These are phyloP conservation scores for Rhinatrema bivittatum DNA, from an alignment of 2,797 vertebrate species.

Conservation along the genomic window DNA sequence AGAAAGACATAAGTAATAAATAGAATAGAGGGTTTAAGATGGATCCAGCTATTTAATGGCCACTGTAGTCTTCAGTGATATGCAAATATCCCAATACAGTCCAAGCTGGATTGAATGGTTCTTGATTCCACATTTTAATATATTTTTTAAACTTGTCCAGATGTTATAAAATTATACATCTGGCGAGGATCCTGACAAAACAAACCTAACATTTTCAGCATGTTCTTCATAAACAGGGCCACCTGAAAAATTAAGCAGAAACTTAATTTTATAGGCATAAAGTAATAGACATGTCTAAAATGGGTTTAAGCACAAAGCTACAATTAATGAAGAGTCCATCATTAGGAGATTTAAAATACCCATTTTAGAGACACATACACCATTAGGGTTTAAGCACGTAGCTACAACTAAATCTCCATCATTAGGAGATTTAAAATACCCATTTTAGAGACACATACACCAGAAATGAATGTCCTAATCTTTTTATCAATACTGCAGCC, in stretches of 20 bases:
- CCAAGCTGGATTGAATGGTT: constrained; percentile 50
- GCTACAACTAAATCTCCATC: too few species aligned
- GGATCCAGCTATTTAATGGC: constrained; percentile 48
- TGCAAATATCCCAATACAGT: constrained; percentile 53
- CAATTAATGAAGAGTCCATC: too few species aligned
- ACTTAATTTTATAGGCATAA: too few species aligned
- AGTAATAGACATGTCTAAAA: too few species aligned
- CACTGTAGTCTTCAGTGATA: constrained; percentile 48
- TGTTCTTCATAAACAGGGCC: constrained; percentile 35
- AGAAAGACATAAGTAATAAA: constrained; percentile 40
- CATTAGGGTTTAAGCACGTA: too few species aligned
- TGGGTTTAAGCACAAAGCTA: too few species aligned
- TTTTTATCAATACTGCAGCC: too few species aligned
- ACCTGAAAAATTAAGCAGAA: constrained; percentile 39
- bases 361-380: too few species aligned
- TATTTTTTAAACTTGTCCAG: constrained; percentile 50
- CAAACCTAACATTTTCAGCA: constrained; percentile 34
- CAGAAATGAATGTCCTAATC: too few species aligned
- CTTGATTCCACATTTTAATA: constrained; percentile 58
- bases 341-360: too few species aligned
- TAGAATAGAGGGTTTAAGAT: constrained; percentile 42
- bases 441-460: too few species aligned
- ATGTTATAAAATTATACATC: constrained; percentile 47
- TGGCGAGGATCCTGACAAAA: constrained; percentile 49
- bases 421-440: too few species aligned